phyloP scores from a whole-genome alignment of 2,888 invertebrate genomes.

The Drosophila robusta region DNA sequence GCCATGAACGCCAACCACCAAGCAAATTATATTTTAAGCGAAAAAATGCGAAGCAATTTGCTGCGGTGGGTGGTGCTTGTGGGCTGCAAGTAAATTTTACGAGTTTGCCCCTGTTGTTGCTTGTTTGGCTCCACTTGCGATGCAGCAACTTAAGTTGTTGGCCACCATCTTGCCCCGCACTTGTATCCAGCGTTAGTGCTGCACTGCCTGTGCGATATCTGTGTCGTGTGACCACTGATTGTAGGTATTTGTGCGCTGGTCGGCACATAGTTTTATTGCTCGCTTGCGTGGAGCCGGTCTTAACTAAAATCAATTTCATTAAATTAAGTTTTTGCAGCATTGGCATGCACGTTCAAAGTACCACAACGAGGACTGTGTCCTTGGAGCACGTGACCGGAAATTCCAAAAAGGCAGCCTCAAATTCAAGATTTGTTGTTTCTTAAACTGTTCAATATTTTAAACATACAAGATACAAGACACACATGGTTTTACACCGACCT shows the following conservation, averaged over 20 bases:
- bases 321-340: constrained; percentile 53
- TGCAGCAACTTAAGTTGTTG: constrained; percentile 16
- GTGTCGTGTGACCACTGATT: constrained; percentile 15
- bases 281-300: constrained; percentile 34
- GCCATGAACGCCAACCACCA: constrained; percentile 38
- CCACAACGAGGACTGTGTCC: constrained; percentile 22
- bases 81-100: constrained; percentile 52
- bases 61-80: constrained; percentile 37
- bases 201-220: not conserved
- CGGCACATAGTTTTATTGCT: constrained; percentile 56
- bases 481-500: no score
- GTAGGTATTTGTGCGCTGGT: constrained; percentile 25
- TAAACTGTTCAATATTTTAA: constrained; percentile 10
- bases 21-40: constrained; percentile 69
- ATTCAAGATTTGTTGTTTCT: constrained; percentile 20
- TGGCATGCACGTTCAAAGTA: constrained; percentile 52
- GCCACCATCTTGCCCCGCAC: not conserved
- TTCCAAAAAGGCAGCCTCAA: constrained; percentile 20
- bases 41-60: constrained; percentile 57
- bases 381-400: constrained; percentile 39
- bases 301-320: constrained; percentile 65
- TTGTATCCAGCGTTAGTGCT: not conserved
- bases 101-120: constrained; percentile 20
- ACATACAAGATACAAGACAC: not conserved
- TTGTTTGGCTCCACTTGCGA: constrained; percentile 34